These are phyloP conservation scores for Latrodectus geometricus DNA, from an alignment of 1,140 invertebrate genomes.

Conservation along the genomic window DNA sequence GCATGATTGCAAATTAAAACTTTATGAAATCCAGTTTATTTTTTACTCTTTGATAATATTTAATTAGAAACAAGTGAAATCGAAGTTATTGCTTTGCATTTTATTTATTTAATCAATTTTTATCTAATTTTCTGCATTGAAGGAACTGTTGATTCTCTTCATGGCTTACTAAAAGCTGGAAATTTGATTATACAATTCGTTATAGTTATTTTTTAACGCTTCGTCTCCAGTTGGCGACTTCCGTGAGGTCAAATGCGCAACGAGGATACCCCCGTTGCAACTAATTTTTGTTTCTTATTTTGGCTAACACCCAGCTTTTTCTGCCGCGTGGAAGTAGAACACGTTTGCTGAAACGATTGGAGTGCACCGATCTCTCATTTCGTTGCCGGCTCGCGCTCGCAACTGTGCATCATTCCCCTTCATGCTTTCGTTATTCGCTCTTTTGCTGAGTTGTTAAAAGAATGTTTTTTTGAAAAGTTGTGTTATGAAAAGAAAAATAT, in stretches of 20 bases:
- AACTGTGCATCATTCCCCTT: background rate
- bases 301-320: constrained; percentile 1
- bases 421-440: too few relatives aligned
- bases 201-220: background rate
- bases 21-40: too few relatives aligned
- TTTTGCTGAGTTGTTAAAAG: background rate
- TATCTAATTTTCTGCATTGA: too few relatives aligned
- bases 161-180: too few relatives aligned
- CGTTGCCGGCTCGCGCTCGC: constrained; percentile 8
- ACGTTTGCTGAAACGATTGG: constrained; percentile 14
- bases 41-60: too few relatives aligned
- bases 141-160: too few relatives aligned
- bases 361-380: background rate
- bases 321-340: constrained; percentile 37
- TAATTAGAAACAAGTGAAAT: too few relatives aligned
- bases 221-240: background rate
- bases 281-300: constrained; percentile 34
- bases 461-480: background rate
- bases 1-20: too few relatives aligned
- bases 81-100: too few relatives aligned
- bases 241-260: background rate
- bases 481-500: background rate
- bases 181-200: too few relatives aligned
- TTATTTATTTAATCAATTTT: too few relatives aligned
- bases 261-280: background rate